Conservation (phyloP, 1,140 invertebrate genomes). For the Lanistes nyassanus region DNA sequence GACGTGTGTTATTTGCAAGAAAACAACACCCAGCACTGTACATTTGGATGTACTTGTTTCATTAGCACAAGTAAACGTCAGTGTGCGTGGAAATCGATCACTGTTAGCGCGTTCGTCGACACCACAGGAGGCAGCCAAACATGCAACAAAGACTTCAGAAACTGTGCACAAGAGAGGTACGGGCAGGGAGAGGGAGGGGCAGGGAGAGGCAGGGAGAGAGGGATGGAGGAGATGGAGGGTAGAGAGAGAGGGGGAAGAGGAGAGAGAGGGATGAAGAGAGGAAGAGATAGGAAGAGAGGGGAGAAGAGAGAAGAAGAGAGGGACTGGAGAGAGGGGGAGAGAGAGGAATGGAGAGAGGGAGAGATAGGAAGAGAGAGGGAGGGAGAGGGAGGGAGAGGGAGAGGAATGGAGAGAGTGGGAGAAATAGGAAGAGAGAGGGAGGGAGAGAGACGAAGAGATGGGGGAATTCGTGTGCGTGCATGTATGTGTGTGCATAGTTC, state of each 20-base stretch:
- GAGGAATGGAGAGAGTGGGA: constrained; percentile 11
- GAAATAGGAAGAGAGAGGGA: neutral
- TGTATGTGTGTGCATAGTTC: too few relatives aligned
- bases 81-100: too few relatives aligned
- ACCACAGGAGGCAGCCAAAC: too few relatives aligned
- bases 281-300: constrained; percentile 9
- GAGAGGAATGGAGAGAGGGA: too few relatives aligned
- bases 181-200: neutral
- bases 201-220: neutral
- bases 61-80: too few relatives aligned
- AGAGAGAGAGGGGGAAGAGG: constrained; percentile 12
- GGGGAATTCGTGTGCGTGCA: neutral
- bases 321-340: neutral
- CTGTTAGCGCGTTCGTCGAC: too few relatives aligned
- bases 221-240: neutral
- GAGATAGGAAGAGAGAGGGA: too few relatives aligned
- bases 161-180: too few relatives aligned
- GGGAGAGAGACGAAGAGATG: neutral
- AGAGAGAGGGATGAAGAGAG: constrained; percentile 6
- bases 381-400: too few relatives aligned
- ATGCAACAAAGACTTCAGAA: too few relatives aligned
- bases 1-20: neutral
- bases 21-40: too few relatives aligned
- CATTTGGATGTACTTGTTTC: too few relatives aligned
- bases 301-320: neutral